Evolutionary conservation across 2,113 vertebrate species (phyloP), one percentile per base, ranked within the genome.

Genomic region (Lamprotornis superbus): DNA sequence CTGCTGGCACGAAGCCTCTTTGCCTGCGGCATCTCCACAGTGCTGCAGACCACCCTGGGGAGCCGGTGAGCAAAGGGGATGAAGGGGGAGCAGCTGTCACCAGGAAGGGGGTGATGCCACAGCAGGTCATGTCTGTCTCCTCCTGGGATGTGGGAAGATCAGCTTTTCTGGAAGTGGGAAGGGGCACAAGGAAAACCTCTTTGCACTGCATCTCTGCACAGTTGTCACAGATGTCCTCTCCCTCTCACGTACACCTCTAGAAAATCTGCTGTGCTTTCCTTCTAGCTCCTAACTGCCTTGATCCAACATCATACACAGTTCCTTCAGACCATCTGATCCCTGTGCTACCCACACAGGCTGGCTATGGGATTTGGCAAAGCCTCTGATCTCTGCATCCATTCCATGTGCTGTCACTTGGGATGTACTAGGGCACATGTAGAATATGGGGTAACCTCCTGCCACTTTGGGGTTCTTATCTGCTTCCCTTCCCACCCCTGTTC

Each of bases 1-100:
- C 96, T 98, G 44, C 94, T 99, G 97, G 97, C 98, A 77, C 87
- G 96, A 44, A 98, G 97, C 90, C 95, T 99, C 87, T 99, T 99
- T 88, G 95, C 97, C n/a, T 98, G 98, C 0, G 98, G 98, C 49
- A 46, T 98, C 91, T 98, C 98, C 85, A 98, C 98, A 0, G n/a
- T 96, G 52, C 89, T 99, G 83, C 98, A 99, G 87, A 98, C 96
- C 35, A 97, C 94, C 68, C 64, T 98, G 88, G 98, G 98, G 47
- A 98, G 98, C 96, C 97, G 98, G 98, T 99, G 96, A 97, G 96
- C 46, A 61, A 65, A 47, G 28, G 59, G 35, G 11, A 5, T 1
- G 2, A 37, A 52, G 25, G 60, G 35, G 53, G 8, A 10, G 39
- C 31, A 70, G 52, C 55, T 37, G 9, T 67, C 1, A 1, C 30